Evolutionary conservation across 2,888 invertebrate genomes (phyloP).

Genomic region (Ectropis crepuscularia): DNA sequence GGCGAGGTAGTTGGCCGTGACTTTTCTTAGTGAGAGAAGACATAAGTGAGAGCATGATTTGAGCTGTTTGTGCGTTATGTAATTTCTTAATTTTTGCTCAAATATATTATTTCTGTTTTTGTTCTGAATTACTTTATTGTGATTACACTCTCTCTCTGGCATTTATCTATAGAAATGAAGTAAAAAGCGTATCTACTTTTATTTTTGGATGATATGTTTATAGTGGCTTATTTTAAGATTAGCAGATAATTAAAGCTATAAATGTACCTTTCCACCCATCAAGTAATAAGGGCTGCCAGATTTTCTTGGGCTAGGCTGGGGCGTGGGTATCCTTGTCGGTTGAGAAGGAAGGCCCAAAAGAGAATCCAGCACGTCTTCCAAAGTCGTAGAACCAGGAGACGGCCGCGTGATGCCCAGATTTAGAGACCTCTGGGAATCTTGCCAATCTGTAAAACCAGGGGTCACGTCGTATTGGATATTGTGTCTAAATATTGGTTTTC

Average conservation of each 20-base stretch:
- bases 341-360: slow-evolving; percentile 92
- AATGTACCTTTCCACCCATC: slow-evolving; percentile 77
- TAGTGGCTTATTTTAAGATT: no score
- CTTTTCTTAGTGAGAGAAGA: no score
- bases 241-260: neutral
- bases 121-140: no score
- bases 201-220: no score
- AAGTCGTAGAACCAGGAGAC: slow-evolving; percentile 92
- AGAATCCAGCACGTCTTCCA: slow-evolving; percentile 97
- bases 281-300: slow-evolving; percentile 78
- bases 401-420: slow-evolving; percentile 86
- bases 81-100: no score
- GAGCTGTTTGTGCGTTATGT: no score
- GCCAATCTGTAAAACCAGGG: slow-evolving; percentile 76
- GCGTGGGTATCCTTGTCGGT: slow-evolving; percentile 91
- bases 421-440: slow-evolving; percentile 78
- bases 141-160: no score
- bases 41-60: no score
- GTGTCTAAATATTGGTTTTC: slow-evolving; percentile 16
- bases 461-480: slow-evolving; percentile 35
- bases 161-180: no score
- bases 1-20: no score
- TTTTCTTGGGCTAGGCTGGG: slow-evolving; percentile 81
- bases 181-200: no score
- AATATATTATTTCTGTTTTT: no score